These are phyloP conservation scores for Odontocolon sp. DNA, from an alignment of 2,888 invertebrate genomes.

Conservation along the genomic window DNA sequence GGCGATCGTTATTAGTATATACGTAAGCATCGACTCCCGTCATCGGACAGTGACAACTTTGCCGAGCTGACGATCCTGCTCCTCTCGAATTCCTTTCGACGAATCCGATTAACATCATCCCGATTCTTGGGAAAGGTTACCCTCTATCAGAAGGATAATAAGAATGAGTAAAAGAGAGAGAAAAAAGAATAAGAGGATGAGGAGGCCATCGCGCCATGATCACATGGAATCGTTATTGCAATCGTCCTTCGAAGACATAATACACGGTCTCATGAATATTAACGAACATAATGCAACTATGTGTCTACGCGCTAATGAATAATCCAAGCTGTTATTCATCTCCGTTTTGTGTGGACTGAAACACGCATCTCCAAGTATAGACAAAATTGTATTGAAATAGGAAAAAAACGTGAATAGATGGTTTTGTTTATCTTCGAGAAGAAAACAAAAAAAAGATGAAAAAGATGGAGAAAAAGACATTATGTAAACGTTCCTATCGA, in stretches of 20 bases:
- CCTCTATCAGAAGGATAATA: background rate
- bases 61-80: constrained; percentile 22
- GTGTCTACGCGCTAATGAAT: constrained; percentile 22
- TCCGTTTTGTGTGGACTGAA: constrained; percentile 11
- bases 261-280: constrained; percentile 40
- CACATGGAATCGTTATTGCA: constrained; percentile 19
- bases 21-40: background rate
- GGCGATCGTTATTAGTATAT: background rate
- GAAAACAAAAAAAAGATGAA: background rate
- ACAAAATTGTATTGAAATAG: background rate
- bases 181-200: background rate
- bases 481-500: too few species aligned
- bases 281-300: constrained; percentile 28
- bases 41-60: constrained; percentile 17
- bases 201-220: background rate
- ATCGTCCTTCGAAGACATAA: constrained; percentile 30
- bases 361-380: background rate
- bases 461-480: background rate
- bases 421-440: background rate
- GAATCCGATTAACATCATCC: constrained; percentile 40
- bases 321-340: constrained; percentile 15
- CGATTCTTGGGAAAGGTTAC: constrained; percentile 40
- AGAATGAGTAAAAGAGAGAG: background rate
- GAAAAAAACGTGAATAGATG: background rate
- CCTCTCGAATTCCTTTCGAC: constrained; percentile 40